A percentile compares a stretch with the other conserved stretches of the same genome.
phyloP scores from a whole-genome alignment of 2,113 vertebrate genomes.

The Chlorodrepanis virens region DNA sequence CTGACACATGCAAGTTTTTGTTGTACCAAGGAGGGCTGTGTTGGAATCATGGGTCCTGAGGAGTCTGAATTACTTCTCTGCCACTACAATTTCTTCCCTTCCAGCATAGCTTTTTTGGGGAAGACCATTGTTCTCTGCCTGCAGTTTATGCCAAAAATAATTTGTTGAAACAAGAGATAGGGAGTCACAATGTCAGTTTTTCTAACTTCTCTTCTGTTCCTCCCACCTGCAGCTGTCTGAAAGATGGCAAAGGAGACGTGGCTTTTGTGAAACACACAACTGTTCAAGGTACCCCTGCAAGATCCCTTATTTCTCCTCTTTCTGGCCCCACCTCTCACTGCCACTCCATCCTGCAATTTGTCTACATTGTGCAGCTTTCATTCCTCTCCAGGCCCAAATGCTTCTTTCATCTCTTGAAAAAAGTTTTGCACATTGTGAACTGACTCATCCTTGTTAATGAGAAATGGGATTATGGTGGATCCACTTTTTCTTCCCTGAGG shows the following conservation, averaged over 20 bases:
- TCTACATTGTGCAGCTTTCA: neutral
- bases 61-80: neutral
- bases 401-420: neutral
- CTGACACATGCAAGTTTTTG: neutral
- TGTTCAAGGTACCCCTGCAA: constrained; percentile 74
- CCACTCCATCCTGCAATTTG: neutral
- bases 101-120: neutral
- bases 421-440: neutral
- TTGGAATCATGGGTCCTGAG: neutral
- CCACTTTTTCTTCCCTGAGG: neutral
- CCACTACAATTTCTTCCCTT: neutral
- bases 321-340: neutral
- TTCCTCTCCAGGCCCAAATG: neutral
- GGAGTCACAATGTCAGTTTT: neutral
- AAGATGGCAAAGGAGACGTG: constrained; percentile 78
- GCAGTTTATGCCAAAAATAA: neutral
- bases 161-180: neutral
- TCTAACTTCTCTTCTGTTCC: neutral
- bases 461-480: neutral
- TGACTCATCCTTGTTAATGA: neutral
- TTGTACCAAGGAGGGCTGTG: neutral
- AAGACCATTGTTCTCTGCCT: neutral
- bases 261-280: constrained; percentile 86
- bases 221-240: constrained; percentile 79
- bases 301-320: neutral